These are phyloP conservation scores for Prenolepis imparis DNA, from an alignment of 2,888 invertebrate genomes.

Conservation along the genomic window DNA sequence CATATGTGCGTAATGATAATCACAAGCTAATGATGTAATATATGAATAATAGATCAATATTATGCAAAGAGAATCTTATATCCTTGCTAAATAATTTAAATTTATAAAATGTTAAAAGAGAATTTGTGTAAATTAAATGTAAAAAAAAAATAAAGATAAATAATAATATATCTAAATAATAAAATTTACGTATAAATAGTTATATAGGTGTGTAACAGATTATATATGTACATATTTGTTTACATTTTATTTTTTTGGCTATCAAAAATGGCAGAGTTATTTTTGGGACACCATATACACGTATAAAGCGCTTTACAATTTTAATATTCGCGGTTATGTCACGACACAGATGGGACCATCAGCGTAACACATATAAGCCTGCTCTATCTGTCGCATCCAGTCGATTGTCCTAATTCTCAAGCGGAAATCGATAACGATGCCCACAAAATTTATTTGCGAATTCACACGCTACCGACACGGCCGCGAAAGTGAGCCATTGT, in stretches of 20 bases:
- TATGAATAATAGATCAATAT: conserved; percentile 9
- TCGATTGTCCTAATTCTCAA: conserved; percentile 75
- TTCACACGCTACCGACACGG: conserved; percentile 44
- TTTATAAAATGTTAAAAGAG: not conserved
- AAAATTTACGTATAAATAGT: not conserved
- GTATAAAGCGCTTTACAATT: not conserved
- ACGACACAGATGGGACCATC: conserved; percentile 22
- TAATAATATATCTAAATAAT: not conserved
- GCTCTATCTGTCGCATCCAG: conserved; percentile 56
- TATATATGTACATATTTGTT: not conserved
- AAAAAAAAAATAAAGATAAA: not conserved
- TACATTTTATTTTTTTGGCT: not conserved
- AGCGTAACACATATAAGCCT: conserved; percentile 14
- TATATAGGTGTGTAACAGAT: not conserved
- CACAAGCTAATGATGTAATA: too few species aligned
- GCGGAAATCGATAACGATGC: conserved; percentile 71
- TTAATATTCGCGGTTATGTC: not conserved
- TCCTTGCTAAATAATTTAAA: not conserved
- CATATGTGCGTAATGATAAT: not conserved
- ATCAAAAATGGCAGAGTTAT: not conserved
- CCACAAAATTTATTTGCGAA: conserved; percentile 74
- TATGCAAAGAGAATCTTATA: not conserved
- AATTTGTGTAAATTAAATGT: not conserved
- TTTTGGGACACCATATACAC: not conserved
- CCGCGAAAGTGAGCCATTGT: conserved; percentile 46